These are phyloP conservation scores for Chaunax sp. DNA, from an alignment of 2,797 vertebrate genomes.

Conservation along the genomic window DNA sequence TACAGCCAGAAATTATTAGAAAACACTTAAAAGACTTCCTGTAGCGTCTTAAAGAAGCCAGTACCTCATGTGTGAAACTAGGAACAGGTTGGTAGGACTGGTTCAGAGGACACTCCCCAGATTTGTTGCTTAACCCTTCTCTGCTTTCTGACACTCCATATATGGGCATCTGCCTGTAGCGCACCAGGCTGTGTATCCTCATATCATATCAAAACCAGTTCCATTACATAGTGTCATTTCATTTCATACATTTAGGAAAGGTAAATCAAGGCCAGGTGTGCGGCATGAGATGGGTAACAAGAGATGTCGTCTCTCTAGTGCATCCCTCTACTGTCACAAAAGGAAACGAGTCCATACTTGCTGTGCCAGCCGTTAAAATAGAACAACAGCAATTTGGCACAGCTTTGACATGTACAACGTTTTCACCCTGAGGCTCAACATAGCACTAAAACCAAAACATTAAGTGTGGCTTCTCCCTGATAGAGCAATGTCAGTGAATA, in stretches of 20 bases:
- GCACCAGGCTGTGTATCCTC: too few relatives aligned
- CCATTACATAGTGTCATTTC: background rate
- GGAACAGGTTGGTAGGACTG: conserved; percentile 76
- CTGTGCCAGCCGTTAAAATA: conserved; percentile 73
- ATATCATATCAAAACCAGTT: conserved; percentile 6
- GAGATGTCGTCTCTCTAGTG: conserved; percentile 27
- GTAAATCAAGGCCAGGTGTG: background rate
- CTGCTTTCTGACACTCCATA: conserved; percentile 58
- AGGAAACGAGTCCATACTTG: conserved; percentile 72
- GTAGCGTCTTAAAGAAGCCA: conserved; percentile 25
- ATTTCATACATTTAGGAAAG: conserved; percentile 1
- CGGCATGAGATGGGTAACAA: conserved; percentile 16
- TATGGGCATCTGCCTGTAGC: conserved; percentile 44
- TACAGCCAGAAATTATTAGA: conserved; percentile 17
- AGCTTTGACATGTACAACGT: conserved; percentile 47
- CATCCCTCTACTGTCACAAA: conserved; percentile 50
- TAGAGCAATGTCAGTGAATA: conserved; percentile 41
- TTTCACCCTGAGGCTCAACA: conserved; percentile 61
- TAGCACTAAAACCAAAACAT: conserved; percentile 35
- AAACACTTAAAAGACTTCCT: conserved; percentile 40
- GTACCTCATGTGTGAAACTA: conserved; percentile 72
- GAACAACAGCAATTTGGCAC: conserved; percentile 67
- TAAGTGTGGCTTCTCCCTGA: conserved; percentile 31
- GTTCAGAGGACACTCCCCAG: conserved; percentile 74
- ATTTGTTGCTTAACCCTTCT: conserved; percentile 41